Conservation (phyloP, 1,140 invertebrate species). For the Philaenus spumarius region DNA sequence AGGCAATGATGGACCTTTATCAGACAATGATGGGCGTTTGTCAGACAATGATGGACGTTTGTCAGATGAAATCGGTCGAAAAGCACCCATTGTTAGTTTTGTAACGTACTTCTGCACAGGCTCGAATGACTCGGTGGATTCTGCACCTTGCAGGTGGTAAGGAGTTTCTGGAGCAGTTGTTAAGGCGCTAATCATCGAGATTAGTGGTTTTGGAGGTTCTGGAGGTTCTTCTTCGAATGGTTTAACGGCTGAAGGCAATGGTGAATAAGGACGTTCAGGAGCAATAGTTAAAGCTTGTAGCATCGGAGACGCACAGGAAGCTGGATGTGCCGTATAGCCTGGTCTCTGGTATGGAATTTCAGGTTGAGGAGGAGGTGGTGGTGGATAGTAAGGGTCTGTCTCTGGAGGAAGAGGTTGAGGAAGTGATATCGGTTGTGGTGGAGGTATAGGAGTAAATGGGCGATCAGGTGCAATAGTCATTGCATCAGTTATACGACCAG, state of each 20-base stretch:
- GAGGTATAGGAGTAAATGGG: constrained; percentile 27
- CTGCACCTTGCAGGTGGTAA: constrained; percentile 1
- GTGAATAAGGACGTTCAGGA: constrained; percentile 53
- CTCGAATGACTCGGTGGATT: not conserved
- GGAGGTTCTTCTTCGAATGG: too few relatives aligned
- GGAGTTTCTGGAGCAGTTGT: constrained; percentile 22
- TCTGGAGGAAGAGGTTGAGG: constrained; percentile 23
- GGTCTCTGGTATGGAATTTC: constrained; percentile 7
- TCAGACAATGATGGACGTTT: too few relatives aligned
- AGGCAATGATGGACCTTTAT: too few relatives aligned
- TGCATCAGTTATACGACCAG: constrained; percentile 22
- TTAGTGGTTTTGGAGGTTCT: not conserved
- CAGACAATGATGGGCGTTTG: too few relatives aligned
- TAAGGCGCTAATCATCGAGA: constrained; percentile 20
- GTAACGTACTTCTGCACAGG: constrained; percentile 1
- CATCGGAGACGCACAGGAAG: constrained; percentile 43
- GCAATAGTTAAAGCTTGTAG: constrained; percentile 59
- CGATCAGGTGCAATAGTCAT: constrained; percentile 28
- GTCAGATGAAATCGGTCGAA: constrained; percentile 7
- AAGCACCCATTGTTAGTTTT: constrained; percentile 1
- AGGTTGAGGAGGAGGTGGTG: constrained; percentile 13
- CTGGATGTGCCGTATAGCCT: constrained; percentile 21
- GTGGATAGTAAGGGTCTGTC: constrained; percentile 6
- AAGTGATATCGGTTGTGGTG: too few relatives aligned
- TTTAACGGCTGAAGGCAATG: constrained; percentile 19